Conservation (phyloP, 2,797 vertebrate genomes). For the Argyrosomus regius region DNA sequence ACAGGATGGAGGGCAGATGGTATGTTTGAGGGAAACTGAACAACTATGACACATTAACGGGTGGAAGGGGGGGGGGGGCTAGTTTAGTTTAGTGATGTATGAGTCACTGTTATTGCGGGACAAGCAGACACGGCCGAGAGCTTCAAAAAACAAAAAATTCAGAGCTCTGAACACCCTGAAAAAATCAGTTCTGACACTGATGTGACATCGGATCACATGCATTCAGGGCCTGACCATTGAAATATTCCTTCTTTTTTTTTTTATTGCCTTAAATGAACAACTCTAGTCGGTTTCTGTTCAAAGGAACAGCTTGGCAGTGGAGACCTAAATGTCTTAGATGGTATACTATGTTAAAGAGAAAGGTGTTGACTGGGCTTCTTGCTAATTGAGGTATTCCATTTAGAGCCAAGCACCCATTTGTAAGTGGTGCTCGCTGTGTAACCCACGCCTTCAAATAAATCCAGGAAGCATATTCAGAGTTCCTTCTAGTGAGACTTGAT, state of each 20-base stretch:
- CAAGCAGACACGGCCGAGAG: conserved; percentile 42
- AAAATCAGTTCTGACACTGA: conserved; percentile 50
- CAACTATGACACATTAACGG: conserved; percentile 64
- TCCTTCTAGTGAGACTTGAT: conserved; percentile 68
- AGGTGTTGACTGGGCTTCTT: conserved; percentile 73
- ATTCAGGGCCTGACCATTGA: conserved; percentile 36
- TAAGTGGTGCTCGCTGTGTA: conserved; percentile 46
- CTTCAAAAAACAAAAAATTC: conserved; percentile 31
- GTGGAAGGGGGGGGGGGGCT: conserved; percentile 12
- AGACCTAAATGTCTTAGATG: conserved; percentile 51
- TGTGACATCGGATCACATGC: conserved; percentile 52
- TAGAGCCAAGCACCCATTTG: conserved; percentile 63
- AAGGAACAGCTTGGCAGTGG: conserved; percentile 48
- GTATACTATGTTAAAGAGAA: conserved; percentile 45
- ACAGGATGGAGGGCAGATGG: conserved; percentile 69
- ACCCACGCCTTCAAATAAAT: conserved; percentile 61
- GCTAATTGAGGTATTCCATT: conserved; percentile 75
- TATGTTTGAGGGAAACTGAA: conserved; percentile 72
- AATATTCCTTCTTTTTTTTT: conserved; percentile 31
- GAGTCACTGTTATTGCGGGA: conserved; percentile 54
- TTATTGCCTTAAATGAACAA: conserved; percentile 52
- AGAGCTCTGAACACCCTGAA: conserved; percentile 25
- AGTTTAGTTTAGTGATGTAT: conserved; percentile 47
- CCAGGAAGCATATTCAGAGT: conserved; percentile 66
- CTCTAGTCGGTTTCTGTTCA: conserved; percentile 43